phyloP scores from a whole-genome alignment of 2,113 vertebrate genomes.

The Lepus europaeus region DNA sequence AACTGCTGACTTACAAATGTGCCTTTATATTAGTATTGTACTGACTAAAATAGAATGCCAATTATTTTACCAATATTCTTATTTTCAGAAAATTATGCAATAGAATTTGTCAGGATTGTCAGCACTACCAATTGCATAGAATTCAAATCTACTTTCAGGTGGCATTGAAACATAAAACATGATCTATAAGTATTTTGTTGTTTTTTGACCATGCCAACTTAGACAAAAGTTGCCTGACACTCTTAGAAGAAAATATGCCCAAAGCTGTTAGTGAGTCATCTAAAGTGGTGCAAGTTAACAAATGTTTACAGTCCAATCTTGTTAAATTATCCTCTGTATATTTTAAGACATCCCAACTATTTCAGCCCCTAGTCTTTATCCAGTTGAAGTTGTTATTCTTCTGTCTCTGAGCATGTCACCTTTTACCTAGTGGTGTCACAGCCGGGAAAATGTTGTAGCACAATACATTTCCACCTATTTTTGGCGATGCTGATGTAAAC shows the following conservation, averaged over 20 bases:
- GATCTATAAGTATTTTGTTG: not conserved
- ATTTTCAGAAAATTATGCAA: not conserved
- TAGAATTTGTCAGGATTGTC: not conserved
- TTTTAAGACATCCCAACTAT: not conserved
- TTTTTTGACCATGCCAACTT: not conserved
- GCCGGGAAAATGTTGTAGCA: no score
- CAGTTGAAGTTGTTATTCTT: not conserved
- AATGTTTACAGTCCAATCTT: not conserved
- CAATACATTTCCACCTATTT: no score
- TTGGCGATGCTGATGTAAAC: no score
- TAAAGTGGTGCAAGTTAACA: not conserved
- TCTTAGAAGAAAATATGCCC: not conserved
- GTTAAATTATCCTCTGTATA: not conserved
- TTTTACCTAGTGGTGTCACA: not conserved
- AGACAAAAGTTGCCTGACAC: not conserved
- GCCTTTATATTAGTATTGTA: not conserved
- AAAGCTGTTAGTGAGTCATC: not conserved
- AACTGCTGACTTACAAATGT: not conserved
- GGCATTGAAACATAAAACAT: not conserved
- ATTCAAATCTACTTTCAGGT: not conserved
- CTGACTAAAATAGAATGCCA: not conserved
- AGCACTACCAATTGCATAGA: no score
- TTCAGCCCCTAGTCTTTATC: not conserved
- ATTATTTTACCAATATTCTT: slow-evolving; percentile 2
- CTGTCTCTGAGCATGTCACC: not conserved